phyloP scores from a whole-genome alignment of 1,140 invertebrate species.

The Hylaeus volcanicus region DNA sequence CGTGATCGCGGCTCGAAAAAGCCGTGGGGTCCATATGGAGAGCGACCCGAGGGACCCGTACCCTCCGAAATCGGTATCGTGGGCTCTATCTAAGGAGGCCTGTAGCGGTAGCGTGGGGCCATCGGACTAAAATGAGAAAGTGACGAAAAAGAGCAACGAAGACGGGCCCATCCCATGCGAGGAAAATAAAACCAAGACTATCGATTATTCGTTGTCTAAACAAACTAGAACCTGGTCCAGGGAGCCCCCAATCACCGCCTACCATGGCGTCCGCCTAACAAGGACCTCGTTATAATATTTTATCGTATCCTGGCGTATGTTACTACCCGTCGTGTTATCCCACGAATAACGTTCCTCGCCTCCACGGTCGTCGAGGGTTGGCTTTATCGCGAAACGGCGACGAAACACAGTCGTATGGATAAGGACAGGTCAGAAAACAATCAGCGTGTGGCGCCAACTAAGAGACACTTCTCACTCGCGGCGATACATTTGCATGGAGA shows the following conservation, averaged over 20 bases:
- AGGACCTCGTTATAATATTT: constrained; percentile 81
- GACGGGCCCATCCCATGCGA: neutral
- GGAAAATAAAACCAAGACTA: constrained; percentile 65
- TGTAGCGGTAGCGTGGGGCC: constrained; percentile 14
- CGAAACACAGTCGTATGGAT: constrained; percentile 21
- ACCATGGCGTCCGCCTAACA: constrained; percentile 73
- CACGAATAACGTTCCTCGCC: neutral
- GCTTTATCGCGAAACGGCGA: constrained; percentile 17
- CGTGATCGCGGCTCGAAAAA: constrained; percentile 29
- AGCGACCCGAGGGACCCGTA: constrained; percentile 42
- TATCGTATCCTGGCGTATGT: constrained; percentile 61
- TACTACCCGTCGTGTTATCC: constrained; percentile 21
- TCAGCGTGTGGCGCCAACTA: neutral
- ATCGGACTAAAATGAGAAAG: constrained; percentile 35
- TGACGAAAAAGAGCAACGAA: constrained; percentile 42
- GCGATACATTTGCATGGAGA: neutral
- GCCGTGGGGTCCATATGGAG: constrained; percentile 60
- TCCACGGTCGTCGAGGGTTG: neutral
- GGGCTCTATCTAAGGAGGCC: constrained; percentile 56
- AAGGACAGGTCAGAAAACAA: constrained; percentile 9
- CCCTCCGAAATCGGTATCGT: constrained; percentile 60
- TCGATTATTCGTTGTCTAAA: constrained; percentile 80
- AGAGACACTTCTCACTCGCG: neutral
- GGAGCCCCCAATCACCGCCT: constrained; percentile 45
- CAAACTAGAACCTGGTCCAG: constrained; percentile 76